Percentiles rank a stretch among this genome's conserved stretches.
Evolutionary conservation across 1,140 invertebrate species (phyloP).

Genomic region (Bombus confusus): DNA sequence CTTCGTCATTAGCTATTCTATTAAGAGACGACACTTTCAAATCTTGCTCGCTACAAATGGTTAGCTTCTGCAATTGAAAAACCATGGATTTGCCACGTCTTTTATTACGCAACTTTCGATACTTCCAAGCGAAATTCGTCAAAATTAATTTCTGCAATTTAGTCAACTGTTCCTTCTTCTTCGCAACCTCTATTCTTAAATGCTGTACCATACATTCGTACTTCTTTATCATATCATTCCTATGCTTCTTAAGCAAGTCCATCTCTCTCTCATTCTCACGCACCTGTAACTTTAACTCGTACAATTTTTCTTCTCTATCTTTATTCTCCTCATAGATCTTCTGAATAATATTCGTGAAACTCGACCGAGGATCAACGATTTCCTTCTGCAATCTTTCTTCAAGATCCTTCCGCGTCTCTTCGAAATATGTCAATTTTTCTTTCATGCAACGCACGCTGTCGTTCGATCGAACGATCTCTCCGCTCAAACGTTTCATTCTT

Average conservation of each 20-base stretch:
- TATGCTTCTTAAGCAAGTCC: slow-evolving; percentile 63
- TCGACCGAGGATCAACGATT: slow-evolving; percentile 64
- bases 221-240: slow-evolving; percentile 66
- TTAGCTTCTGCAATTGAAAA: not conserved
- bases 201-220: slow-evolving; percentile 63
- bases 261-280: slow-evolving; percentile 68
- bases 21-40: not conserved
- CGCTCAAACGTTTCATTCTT: slow-evolving; percentile 58
- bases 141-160: slow-evolving; percentile 5
- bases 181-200: slow-evolving; percentile 58
- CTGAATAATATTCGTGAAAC: slow-evolving; percentile 51
- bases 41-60: not conserved
- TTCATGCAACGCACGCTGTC: slow-evolving; percentile 62
- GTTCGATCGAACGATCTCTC: slow-evolving; percentile 61
- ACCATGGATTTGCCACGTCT: not conserved
- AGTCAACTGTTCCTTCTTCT: not conserved
- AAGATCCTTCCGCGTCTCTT: slow-evolving; percentile 63
- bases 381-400: slow-evolving; percentile 63
- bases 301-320: slow-evolving; percentile 60
- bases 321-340: slow-evolving; percentile 56
- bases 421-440: slow-evolving; percentile 59
- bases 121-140: not conserved
- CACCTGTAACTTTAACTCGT: slow-evolving; percentile 65
- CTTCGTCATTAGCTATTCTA: not conserved
- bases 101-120: not conserved